These are phyloP conservation scores for Mesocricetus auratus DNA, from an alignment of 2,113 vertebrate species.

Conservation along the genomic window DNA sequence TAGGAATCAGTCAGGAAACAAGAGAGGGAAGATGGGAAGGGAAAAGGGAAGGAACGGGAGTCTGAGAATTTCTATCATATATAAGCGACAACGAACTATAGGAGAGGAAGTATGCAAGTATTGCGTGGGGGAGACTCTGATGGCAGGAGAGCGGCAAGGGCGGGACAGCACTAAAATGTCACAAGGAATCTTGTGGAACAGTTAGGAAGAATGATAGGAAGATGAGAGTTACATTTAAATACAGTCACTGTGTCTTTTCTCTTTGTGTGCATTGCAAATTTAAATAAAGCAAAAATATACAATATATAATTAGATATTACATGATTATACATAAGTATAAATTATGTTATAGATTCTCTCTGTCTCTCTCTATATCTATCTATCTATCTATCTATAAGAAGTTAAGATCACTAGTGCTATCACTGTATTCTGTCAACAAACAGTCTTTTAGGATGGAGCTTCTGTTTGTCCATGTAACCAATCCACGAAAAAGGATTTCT, in stretches of 20 bases:
- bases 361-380: too few relatives aligned
- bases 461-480: not conserved
- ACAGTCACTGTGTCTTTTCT: not conserved
- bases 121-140: not conserved
- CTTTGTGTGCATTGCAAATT: not conserved
- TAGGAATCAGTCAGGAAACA: too few relatives aligned
- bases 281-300: not conserved
- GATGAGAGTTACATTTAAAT: not conserved
- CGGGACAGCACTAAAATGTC: not conserved
- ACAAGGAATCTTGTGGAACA: not conserved
- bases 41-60: too few relatives aligned
- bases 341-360: too few relatives aligned
- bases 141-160: not conserved
- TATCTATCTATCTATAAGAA: too few relatives aligned
- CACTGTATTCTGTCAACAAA: not conserved
- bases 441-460: not conserved
- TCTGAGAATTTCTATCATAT: too few relatives aligned
- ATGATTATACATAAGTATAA: not conserved
- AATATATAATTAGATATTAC: not conserved
- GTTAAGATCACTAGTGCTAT: not conserved
- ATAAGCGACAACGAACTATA: too few relatives aligned
- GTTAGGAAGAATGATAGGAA: not conserved
- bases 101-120: not conserved
- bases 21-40: not conserved
- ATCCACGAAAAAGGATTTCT: not conserved